phyloP scores from a whole-genome alignment of 2,113 vertebrate genomes.

The Hemichromis elongatus region DNA sequence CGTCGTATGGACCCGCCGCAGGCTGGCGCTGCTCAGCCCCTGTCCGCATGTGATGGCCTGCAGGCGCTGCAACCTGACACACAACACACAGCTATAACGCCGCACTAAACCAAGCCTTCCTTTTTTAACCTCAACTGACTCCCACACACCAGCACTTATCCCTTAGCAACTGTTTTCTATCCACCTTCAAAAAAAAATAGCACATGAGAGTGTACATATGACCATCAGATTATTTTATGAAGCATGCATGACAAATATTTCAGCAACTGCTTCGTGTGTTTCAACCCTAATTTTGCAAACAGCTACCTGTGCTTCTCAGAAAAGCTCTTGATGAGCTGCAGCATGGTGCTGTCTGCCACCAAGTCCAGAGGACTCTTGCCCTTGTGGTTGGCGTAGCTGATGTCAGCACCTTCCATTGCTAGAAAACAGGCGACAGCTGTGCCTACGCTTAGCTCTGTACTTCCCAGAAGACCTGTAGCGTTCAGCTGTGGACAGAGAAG shows the following conservation, averaged over 20 bases:
- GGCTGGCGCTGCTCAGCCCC: slow-evolving; percentile 73
- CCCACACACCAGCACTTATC: background rate
- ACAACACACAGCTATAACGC: background rate
- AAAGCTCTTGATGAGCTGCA: slow-evolving; percentile 87
- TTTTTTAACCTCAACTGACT: background rate
- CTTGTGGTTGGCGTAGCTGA: slow-evolving; percentile 91
- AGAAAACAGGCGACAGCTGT: slow-evolving; percentile 88
- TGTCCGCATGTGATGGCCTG: slow-evolving; percentile 73
- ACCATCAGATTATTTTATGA: background rate
- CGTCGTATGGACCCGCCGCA: slow-evolving; percentile 82
- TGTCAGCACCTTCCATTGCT: slow-evolving; percentile 89
- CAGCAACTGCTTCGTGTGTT: background rate
- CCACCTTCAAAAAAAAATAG: background rate
- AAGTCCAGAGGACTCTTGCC: slow-evolving; percentile 90
- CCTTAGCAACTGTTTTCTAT: background rate
- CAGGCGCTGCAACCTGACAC: slow-evolving; percentile 78
- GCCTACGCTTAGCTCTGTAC: slow-evolving; percentile 81
- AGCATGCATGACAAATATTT: background rate
- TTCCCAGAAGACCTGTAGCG: slow-evolving; percentile 83
- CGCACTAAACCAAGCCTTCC: background rate
- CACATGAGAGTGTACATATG: background rate
- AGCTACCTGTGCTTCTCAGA: slow-evolving; percentile 89
- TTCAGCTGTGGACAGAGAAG: slow-evolving; percentile 73
- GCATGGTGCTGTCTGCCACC: slow-evolving; percentile 75
- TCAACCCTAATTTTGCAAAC: background rate